Evolutionary conservation across 2,797 vertebrate species (phyloP), one percentile per base, ranked within the genome.

Genomic region (Gymnodraco acuticeps): DNA sequence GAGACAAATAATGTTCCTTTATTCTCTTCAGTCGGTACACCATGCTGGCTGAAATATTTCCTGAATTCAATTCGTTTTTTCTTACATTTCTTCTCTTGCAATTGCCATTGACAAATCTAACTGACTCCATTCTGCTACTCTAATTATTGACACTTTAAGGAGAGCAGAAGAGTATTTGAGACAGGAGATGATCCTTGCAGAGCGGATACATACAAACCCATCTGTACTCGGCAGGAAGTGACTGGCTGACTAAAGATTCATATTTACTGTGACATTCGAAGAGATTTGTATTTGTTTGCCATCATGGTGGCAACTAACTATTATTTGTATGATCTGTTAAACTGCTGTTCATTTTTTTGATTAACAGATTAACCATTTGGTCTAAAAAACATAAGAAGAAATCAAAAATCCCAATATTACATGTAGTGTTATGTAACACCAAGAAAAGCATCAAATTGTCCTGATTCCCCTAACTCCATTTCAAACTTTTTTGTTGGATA

Each of bases 1-100:
- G 71, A 67, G 80, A 86, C 73, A 74, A 70, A 82, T 71, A 48
- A 64, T 69, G 51, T 54, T 71, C 38, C 69, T 80, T 89, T 79
- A 64, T 74, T 77, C 72, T 81, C 75, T 72, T 81, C 23, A 70
- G 64, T 67, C 63, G 42, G 42, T 65, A 75, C 52, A 48, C 45
- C 78, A 64, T 13, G 50, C 48, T 78, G 74, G 58, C 70, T 70
- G 54, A 42, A 80, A 55, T 53, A 7, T 23, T 58, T 51, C 68
- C 27, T 43, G 14, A 68, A 83, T 38, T 27, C 33, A 75, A 60
- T 27, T 2, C 5, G 2, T 50, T 64, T 56, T 69, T 62, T 62
- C 4, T 56, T 61, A 15, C 3, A 55, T 64, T 61, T 68, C 19
- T 23, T 33, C 15, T 61, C 15, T 60, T 62, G 52, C 76, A 72